These are phyloP conservation scores for Colletes latitarsis DNA, from an alignment of 1,140 invertebrate genomes.

Conservation along the genomic window DNA sequence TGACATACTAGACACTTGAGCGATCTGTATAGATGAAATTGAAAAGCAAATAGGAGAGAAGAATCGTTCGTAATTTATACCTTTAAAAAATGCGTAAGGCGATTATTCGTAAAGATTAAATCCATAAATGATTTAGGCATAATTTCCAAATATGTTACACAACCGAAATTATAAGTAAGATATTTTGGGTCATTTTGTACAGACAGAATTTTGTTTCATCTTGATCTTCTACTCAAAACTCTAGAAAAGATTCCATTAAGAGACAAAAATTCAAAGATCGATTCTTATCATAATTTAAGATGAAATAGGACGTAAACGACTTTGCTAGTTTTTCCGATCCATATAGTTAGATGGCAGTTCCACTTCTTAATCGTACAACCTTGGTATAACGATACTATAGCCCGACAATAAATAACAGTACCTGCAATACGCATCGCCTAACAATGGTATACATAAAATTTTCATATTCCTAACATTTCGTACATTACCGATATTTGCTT, in stretches of 20 bases:
- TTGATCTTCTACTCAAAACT: background rate
- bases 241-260: background rate
- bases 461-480: constrained; percentile 56
- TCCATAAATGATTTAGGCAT: background rate
- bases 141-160: background rate
- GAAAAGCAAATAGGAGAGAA: background rate
- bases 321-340: background rate
- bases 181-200: too few relatives aligned
- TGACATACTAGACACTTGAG: background rate
- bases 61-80: background rate
- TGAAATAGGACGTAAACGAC: background rate
- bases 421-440: constrained; percentile 33
- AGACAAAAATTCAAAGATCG: background rate
- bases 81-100: too few relatives aligned
- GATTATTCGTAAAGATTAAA: background rate
- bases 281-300: background rate
- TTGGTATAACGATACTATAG: constrained; percentile 54
- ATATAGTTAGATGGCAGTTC: constrained; percentile 59
- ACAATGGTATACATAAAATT: constrained; percentile 58
- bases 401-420: constrained; percentile 51
- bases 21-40: background rate
- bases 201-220: background rate
- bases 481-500: constrained; percentile 38
- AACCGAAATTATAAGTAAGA: too few relatives aligned
- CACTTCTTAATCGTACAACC: constrained; percentile 46